These are phyloP conservation scores for Seriola quinqueradiata DNA, from an alignment of 2,113 vertebrate species.

Conservation along the genomic window DNA sequence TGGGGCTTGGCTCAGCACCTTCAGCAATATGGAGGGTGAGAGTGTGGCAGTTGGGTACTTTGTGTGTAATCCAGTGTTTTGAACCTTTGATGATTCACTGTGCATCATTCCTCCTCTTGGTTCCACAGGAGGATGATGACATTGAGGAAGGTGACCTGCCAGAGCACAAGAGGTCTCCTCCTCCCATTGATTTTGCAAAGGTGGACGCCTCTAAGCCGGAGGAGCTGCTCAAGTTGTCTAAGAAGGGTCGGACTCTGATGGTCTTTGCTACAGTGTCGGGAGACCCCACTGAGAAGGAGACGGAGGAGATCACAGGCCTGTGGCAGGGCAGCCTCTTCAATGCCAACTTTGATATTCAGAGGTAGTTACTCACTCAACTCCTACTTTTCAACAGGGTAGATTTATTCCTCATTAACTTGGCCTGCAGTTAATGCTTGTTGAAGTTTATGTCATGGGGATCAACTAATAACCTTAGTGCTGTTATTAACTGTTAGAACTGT, in stretches of 20 bases:
- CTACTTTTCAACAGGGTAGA: neutral
- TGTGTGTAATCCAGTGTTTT: neutral
- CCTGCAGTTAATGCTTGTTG: neutral
- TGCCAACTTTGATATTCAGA: conserved; percentile 95
- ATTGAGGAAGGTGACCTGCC: conserved; percentile 98
- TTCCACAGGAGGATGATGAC: conserved; percentile 92
- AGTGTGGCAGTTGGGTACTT: neutral
- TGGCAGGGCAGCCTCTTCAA: conserved; percentile 99
- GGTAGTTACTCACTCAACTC: conserved; percentile 78
- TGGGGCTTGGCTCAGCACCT: neutral
- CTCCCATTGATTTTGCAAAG: conserved; percentile 93
- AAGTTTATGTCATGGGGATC: neutral
- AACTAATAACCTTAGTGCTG: neutral
- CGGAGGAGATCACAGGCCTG: conserved; percentile 93
- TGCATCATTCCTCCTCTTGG: neutral
- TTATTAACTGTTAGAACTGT: too few relatives aligned
- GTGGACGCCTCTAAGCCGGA: conserved; percentile 93
- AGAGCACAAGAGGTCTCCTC: conserved; percentile 91
- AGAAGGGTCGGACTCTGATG: conserved; percentile 97
- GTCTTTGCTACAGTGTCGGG: conserved; percentile 95
- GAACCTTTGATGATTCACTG: neutral
- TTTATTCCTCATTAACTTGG: neutral
- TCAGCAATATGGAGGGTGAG: neutral
- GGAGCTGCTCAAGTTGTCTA: conserved; percentile 93
- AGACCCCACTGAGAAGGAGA: conserved; percentile 94